These are phyloP conservation scores for Orcinus orca DNA, from an alignment of 2,113 vertebrate genomes.

Conservation along the genomic window DNA sequence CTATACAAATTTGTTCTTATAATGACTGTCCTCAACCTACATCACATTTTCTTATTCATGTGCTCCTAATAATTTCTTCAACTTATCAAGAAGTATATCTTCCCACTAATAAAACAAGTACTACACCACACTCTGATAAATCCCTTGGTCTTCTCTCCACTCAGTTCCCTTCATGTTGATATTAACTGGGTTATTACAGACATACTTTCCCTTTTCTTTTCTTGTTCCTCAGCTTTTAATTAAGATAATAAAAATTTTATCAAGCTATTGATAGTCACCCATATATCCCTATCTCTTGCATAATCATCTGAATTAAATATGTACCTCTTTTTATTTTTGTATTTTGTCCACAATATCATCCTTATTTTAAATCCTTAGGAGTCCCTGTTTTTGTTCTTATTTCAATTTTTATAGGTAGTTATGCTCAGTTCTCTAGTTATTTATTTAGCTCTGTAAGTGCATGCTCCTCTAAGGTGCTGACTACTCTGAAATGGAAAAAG, in stretches of 20 bases:
- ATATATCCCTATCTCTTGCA: background rate
- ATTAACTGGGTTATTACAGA: background rate
- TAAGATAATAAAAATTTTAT: background rate
- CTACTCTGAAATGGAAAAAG: background rate
- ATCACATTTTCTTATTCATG: background rate
- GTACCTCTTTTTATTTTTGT: background rate
- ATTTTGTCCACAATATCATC: background rate
- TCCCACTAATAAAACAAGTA: background rate
- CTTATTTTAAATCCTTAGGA: slow-evolving; percentile 3
- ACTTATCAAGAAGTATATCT: background rate
- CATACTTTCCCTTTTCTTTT: slow-evolving; percentile 1
- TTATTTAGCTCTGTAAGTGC: background rate
- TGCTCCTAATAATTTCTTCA: slow-evolving; percentile 3
- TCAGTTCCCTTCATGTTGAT: background rate
- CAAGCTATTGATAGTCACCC: background rate
- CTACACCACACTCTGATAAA: background rate
- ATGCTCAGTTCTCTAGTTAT: background rate
- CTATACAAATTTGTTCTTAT: background rate
- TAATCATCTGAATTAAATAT: background rate
- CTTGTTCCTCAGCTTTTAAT: background rate
- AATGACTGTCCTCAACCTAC: background rate
- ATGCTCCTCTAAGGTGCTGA: background rate
- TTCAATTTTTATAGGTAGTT: background rate
- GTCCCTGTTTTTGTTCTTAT: background rate
- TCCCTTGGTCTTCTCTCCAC: background rate